Evolutionary conservation across 2,113 vertebrate species (phyloP).

Genomic region (Leuciscus idus): DNA sequence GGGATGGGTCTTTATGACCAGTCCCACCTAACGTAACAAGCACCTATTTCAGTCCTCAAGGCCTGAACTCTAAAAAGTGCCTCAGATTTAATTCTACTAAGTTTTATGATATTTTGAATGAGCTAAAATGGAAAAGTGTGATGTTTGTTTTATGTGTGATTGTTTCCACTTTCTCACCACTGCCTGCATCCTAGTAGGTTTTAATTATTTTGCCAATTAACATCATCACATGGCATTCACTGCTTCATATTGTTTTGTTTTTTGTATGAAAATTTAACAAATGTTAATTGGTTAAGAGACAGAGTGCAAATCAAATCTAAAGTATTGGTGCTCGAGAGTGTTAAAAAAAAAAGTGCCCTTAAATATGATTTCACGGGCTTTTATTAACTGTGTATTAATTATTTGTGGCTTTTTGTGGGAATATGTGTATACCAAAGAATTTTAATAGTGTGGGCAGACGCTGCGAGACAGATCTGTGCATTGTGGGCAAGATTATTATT

Average conservation of each 20-base stretch:
- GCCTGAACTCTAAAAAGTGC: slow-evolving; percentile 3
- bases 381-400: slow-evolving; percentile 37
- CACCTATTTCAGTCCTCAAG: neutral
- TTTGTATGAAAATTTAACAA: neutral
- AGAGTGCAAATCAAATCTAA: slow-evolving; percentile 13
- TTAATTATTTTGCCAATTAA: neutral
- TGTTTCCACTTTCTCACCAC: neutral
- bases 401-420: slow-evolving; percentile 41
- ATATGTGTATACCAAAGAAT: slow-evolving; percentile 52
- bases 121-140: neutral
- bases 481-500: slow-evolving; percentile 8
- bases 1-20: neutral
- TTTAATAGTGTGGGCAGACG: slow-evolving; percentile 4
- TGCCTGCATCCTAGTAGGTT: neutral
- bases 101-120: neutral
- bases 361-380: slow-evolving; percentile 6
- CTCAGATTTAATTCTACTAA: slow-evolving; percentile 13
- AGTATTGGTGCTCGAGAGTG: slow-evolving; percentile 24
- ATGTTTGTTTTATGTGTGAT: neutral
- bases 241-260: slow-evolving; percentile 2
- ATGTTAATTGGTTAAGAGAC: neutral
- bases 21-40: neutral
- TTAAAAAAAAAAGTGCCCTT: slow-evolving; percentile 22
- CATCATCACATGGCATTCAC: neutral
- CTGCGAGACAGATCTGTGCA: slow-evolving; percentile 22